phyloP scores from a whole-genome alignment of 1,140 invertebrate genomes.

The Octopus sinensis region DNA sequence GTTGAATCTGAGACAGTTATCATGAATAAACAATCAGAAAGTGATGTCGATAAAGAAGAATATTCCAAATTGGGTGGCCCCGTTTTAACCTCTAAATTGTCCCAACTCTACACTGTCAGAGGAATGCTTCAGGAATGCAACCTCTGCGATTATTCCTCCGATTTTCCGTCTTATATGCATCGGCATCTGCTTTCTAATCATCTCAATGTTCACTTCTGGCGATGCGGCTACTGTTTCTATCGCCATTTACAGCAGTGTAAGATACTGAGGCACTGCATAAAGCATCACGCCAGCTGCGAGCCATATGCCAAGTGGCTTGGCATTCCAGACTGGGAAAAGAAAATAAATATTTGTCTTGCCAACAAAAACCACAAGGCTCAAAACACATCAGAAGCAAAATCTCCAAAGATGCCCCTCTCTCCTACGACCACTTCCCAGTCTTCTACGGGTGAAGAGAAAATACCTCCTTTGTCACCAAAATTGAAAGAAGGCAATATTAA shows the following conservation, averaged over 20 bases:
- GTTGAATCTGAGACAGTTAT: not conserved
- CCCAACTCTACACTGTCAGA: not conserved
- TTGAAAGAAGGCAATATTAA: not conserved
- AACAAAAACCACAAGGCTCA: not conserved
- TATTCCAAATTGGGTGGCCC: not conserved
- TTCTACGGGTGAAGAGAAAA: not conserved
- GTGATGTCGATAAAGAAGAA: not conserved
- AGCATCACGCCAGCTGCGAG: not conserved
- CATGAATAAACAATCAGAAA: not conserved
- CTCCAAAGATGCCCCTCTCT: not conserved
- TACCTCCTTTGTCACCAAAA: not conserved
- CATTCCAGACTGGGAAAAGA: not conserved
- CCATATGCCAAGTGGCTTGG: not conserved
- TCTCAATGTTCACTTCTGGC: not conserved
- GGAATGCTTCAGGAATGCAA: not conserved
- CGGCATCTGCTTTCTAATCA: not conserved
- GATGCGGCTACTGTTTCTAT: slow-evolving; percentile 2
- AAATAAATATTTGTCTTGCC: not conserved
- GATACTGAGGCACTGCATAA: not conserved
- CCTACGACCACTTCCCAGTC: not conserved
- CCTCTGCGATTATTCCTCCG: not conserved
- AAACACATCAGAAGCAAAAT: not conserved
- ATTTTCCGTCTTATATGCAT: not conserved
- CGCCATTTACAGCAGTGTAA: not conserved
- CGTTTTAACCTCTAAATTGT: not conserved